A percentile compares a stretch with the other conserved stretches of the same genome.
phyloP scores from a whole-genome alignment of 2,888 invertebrate species.

The Chouioia cunea region DNA sequence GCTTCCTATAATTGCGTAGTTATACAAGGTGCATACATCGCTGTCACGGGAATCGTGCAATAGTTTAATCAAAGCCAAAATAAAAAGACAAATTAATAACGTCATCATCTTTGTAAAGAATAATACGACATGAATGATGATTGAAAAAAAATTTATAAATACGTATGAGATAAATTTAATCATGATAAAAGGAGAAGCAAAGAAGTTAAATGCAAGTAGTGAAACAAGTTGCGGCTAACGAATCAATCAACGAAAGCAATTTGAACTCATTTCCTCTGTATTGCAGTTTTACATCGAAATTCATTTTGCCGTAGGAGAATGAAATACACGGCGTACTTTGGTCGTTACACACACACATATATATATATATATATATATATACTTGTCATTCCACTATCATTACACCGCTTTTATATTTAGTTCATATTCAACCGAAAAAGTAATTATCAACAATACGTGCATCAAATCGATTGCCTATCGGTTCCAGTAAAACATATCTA shows the following conservation, averaged over 20 bases:
- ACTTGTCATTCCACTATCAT: constrained; percentile 8
- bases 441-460: constrained; percentile 37
- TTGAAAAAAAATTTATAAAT: constrained; percentile 13
- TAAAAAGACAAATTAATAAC: background rate
- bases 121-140: background rate
- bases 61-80: constrained; percentile 41
- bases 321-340: constrained; percentile 38
- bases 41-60: constrained; percentile 61
- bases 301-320: constrained; percentile 22
- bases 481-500: constrained; percentile 66
- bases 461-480: constrained; percentile 50
- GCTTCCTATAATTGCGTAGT: constrained; percentile 49
- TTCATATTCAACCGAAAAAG: constrained; percentile 7
- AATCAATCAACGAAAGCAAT: constrained; percentile 15
- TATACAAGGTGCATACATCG: constrained; percentile 49
- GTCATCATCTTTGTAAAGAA: constrained; percentile 24
- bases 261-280: constrained; percentile 16
- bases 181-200: constrained; percentile 9
- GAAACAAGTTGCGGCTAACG: background rate
- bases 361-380: background rate
- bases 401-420: constrained; percentile 9
- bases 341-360: constrained; percentile 8
- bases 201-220: background rate
- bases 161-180: constrained; percentile 16
- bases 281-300: constrained; percentile 30